Conservation (phyloP, 2,113 vertebrate species). For the Onychorhynchus coronatus region DNA sequence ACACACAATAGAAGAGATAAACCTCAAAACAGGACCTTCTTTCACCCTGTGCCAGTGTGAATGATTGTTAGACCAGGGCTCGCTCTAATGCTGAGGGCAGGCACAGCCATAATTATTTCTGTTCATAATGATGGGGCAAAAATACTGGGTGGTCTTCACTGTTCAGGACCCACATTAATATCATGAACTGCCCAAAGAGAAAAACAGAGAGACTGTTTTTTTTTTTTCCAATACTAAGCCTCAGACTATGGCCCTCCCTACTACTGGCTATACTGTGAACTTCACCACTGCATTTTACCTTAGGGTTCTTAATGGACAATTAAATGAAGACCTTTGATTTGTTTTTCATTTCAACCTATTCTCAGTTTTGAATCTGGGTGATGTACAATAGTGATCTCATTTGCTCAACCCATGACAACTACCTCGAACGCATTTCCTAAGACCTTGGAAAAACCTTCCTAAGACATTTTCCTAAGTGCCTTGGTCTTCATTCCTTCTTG, state of each 20-base stretch:
- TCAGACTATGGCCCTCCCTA: not conserved
- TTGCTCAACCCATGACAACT: not conserved
- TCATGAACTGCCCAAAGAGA: not conserved
- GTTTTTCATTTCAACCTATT: not conserved
- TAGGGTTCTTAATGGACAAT: not conserved
- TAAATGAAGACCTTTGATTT: not conserved
- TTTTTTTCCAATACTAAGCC: not conserved
- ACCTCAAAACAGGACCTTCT: not conserved
- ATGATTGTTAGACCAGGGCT: not conserved
- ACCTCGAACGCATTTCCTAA: not conserved
- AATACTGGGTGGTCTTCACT: not conserved
- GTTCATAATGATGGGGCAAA: not conserved
- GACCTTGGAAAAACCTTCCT: too few species aligned
- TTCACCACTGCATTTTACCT: not conserved
- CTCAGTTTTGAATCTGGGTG: not conserved
- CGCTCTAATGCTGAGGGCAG: not conserved
- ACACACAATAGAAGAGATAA: not conserved
- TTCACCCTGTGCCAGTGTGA: not conserved
- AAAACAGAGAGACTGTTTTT: not conserved
- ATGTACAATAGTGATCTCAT: not conserved
- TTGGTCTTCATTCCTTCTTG: not conserved
- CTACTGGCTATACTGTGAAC: not conserved
- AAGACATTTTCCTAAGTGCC: too few species aligned
- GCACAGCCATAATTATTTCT: not conserved
- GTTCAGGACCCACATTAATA: not conserved